These are phyloP conservation scores for Percopsis transmontana DNA, from an alignment of 2,113 vertebrate species.

Conservation along the genomic window DNA sequence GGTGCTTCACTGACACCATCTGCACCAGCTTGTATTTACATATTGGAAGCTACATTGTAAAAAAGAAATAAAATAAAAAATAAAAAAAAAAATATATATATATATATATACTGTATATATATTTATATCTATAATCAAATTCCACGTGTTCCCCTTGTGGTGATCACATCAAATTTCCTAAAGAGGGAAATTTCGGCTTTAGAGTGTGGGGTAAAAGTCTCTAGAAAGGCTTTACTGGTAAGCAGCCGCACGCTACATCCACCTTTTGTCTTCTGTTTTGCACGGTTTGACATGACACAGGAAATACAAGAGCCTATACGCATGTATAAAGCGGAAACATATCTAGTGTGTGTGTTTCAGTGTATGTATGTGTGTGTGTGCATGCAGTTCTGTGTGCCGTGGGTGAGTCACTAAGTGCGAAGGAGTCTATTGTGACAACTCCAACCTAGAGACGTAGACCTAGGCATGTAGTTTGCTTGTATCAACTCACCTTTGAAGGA, in stretches of 20 bases:
- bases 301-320: constrained; percentile 61
- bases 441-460: background rate
- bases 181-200: constrained; percentile 25
- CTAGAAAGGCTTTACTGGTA: constrained; percentile 50
- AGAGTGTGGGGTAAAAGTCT: constrained; percentile 55
- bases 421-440: background rate
- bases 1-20: constrained; percentile 6
- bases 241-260: constrained; percentile 69
- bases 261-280: constrained; percentile 76
- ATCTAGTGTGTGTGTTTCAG: constrained; percentile 9
- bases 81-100: background rate
- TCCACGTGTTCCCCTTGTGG: constrained; percentile 48
- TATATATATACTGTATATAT: no score
- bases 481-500: constrained; percentile 79
- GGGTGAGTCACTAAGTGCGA: constrained; percentile 12
- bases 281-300: constrained; percentile 67
- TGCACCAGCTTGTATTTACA: constrained; percentile 5
- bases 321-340: constrained; percentile 63
- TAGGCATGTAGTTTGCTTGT: constrained; percentile 20
- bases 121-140: constrained; percentile 31
- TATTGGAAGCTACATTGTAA: background rate
- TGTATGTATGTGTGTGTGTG: constrained; percentile 15
- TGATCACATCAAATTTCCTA: constrained; percentile 34
- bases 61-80: background rate
- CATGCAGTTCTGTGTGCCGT: background rate